phyloP scores from a whole-genome alignment of 2,888 invertebrate genomes.

The Conomelus anceps region DNA sequence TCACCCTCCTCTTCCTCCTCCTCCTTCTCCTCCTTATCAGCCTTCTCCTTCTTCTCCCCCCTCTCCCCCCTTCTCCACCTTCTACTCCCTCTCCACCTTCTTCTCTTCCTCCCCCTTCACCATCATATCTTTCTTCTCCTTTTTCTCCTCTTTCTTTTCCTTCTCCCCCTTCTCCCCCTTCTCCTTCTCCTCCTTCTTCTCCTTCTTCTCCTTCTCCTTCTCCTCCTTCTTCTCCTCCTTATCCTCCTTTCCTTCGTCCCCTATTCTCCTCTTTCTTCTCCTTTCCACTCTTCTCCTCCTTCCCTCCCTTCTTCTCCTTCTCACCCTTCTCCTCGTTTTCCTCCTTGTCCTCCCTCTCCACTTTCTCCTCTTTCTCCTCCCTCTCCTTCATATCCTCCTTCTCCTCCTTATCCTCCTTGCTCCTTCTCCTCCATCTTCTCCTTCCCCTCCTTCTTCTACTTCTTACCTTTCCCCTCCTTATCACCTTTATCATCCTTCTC shows the following conservation, averaged over 20 bases:
- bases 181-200: not conserved
- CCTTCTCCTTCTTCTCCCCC: not conserved
- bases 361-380: not conserved
- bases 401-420: too few relatives aligned
- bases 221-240: not conserved
- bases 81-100: not conserved
- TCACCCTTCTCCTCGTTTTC: not conserved
- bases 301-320: not conserved
- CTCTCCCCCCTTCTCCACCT: not conserved
- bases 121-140: not conserved
- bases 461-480: not conserved
- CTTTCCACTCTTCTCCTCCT: not conserved
- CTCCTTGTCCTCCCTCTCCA: too few relatives aligned
- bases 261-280: too few relatives aligned
- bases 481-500: not conserved
- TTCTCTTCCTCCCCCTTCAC: not conserved
- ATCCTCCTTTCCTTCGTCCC: not conserved
- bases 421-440: not conserved
- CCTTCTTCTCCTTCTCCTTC: not conserved
- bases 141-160: not conserved
- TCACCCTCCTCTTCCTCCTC: too few relatives aligned
- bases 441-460: too few relatives aligned
- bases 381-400: too few relatives aligned
- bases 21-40: not conserved
- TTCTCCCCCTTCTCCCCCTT: not conserved